Evolutionary conservation across 1,140 invertebrate genomes (phyloP).

Genomic region (Drosophila nikananu): DNA sequence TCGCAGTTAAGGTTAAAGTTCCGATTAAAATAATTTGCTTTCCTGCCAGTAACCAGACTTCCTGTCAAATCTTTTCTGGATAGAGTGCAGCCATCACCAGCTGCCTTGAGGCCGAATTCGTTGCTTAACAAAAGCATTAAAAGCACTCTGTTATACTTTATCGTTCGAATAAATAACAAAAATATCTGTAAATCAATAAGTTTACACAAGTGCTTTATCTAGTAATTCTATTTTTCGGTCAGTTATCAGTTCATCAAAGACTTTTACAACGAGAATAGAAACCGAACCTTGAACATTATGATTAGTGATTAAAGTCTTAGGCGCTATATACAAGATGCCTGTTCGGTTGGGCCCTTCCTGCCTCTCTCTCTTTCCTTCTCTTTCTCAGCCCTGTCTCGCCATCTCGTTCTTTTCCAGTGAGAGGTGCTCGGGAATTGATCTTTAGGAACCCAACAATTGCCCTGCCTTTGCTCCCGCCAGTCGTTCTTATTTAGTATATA

Average conservation of each 20-base stretch:
- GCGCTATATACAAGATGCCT: slow-evolving; percentile 44
- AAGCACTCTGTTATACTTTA: background rate
- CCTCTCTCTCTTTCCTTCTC: background rate
- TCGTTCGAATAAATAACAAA: background rate
- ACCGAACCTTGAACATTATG: slow-evolving; percentile 8
- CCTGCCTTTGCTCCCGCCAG: slow-evolving; percentile 18
- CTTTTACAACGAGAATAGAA: background rate
- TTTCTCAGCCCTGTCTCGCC: background rate
- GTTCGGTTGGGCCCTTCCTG: background rate
- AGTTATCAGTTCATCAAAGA: background rate
- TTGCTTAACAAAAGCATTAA: background rate
- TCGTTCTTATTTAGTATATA: slow-evolving; percentile 17
- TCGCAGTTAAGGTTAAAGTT: background rate
- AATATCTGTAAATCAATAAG: background rate
- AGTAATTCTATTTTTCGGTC: background rate
- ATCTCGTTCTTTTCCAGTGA: background rate
- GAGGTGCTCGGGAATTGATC: background rate
- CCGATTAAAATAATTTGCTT: background rate
- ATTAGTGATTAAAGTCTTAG: slow-evolving; percentile 35
- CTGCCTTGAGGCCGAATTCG: background rate
- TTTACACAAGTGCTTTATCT: background rate
- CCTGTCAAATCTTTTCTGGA: background rate
- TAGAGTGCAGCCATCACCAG: background rate
- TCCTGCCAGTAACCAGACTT: background rate
- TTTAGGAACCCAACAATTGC: slow-evolving; percentile 13